A percentile compares a stretch with the other conserved stretches of the same genome.
phyloP scores from a whole-genome alignment of 2,888 invertebrate species.

The Pammene fasciana region DNA sequence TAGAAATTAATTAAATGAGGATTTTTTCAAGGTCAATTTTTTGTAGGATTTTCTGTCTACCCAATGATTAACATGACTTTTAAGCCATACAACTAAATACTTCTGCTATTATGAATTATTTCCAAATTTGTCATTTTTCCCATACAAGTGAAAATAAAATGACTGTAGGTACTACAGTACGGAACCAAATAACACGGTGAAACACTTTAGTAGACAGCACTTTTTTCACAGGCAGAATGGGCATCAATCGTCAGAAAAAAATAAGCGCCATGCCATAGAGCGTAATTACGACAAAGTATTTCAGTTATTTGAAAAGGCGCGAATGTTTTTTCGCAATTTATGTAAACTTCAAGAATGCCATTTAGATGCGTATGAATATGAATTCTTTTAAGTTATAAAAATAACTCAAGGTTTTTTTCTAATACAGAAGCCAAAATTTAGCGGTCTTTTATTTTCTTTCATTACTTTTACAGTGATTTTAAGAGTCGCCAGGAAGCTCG shows the following conservation, averaged over 20 bases:
- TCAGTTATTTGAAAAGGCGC: constrained; percentile 64
- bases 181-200: neutral
- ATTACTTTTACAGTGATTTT: too few relatives aligned
- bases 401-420: neutral
- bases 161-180: neutral
- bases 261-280: constrained; percentile 64
- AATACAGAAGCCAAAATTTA: neutral
- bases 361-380: neutral
- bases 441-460: neutral
- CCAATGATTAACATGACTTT: too few relatives aligned
- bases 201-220: neutral
- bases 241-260: constrained; percentile 54
- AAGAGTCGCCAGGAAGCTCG: too few relatives aligned
- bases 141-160: too few relatives aligned
- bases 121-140: too few relatives aligned
- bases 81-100: too few relatives aligned
- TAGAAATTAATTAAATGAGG: too few relatives aligned
- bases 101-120: too few relatives aligned
- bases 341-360: neutral
- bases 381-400: constrained; percentile 4
- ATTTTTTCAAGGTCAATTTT: too few relatives aligned
- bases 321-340: constrained; percentile 48
- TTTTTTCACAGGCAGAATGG: constrained; percentile 27
- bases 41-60: too few relatives aligned
- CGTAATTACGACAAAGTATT: constrained; percentile 79